Conservation (phyloP, 2,888 invertebrate genomes). For the Agelastica alni region DNA sequence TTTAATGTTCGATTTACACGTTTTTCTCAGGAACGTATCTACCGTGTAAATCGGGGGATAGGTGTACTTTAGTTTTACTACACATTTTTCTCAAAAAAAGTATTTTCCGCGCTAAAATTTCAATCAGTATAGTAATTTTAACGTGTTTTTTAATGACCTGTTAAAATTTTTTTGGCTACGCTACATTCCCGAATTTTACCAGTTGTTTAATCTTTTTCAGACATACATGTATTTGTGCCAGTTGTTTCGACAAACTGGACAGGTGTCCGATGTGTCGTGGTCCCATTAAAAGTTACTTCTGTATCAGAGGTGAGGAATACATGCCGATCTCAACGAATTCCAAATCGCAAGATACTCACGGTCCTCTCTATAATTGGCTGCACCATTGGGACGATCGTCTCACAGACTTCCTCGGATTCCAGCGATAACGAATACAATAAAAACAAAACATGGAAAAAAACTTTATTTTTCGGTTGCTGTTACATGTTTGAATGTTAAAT, state of each 20-base stretch:
- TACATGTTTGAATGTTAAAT: not conserved
- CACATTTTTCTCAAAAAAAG: too few species aligned
- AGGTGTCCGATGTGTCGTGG: slow-evolving; percentile 88
- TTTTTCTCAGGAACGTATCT: too few species aligned
- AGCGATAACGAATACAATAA: slow-evolving; percentile 48
- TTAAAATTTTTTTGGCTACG: too few species aligned
- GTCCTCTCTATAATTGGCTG: slow-evolving; percentile 58
- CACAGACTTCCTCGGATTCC: slow-evolving; percentile 75
- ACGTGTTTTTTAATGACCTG: too few species aligned
- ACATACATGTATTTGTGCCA: slow-evolving; percentile 83
- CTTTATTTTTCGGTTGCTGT: not conserved
- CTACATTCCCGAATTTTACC: too few species aligned
- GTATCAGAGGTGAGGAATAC: slow-evolving; percentile 78
- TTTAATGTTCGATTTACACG: too few species aligned
- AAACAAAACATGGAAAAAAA: slow-evolving; percentile 13
- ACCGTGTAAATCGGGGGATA: too few species aligned
- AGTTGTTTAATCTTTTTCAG: slow-evolving; percentile 49
- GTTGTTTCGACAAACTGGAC: slow-evolving; percentile 79
- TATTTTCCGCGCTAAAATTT: too few species aligned
- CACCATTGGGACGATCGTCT: slow-evolving; percentile 73
- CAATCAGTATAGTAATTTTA: too few species aligned
- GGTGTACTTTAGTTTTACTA: too few species aligned
- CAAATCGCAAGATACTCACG: slow-evolving; percentile 41
- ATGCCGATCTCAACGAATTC: slow-evolving; percentile 60
- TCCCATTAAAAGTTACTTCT: slow-evolving; percentile 81